Conservation (phyloP, 2,113 vertebrate species). For the Eulemur macaco region DNA sequence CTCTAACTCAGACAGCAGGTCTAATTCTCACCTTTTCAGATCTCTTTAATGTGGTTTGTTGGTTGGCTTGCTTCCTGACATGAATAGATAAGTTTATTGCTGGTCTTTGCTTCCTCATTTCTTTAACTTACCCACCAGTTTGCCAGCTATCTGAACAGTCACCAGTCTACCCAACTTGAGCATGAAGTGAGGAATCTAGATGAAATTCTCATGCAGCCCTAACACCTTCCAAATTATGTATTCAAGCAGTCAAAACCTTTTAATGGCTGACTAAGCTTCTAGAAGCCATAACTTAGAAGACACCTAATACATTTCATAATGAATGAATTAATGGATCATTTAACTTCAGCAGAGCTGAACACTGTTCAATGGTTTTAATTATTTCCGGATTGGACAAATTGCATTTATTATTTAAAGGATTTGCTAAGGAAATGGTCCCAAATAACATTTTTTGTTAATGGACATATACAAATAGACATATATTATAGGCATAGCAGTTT, state of each 20-base stretch:
- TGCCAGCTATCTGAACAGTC: not conserved
- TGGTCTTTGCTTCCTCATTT: not conserved
- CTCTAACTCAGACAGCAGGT: not conserved
- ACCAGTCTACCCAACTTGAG: not conserved
- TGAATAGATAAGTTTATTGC: not conserved
- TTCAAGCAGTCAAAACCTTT: not conserved
- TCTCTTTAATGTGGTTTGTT: not conserved
- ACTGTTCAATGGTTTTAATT: not conserved
- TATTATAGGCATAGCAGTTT: not conserved
- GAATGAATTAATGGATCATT: slow-evolving; percentile 20
- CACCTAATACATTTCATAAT: not conserved
- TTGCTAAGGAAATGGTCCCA: not conserved
- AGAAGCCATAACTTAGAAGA: slow-evolving; percentile 4
- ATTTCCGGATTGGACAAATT: not conserved
- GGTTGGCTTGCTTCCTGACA: not conserved
- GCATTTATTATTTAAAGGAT: not conserved
- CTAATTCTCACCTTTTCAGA: not conserved
- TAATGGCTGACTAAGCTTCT: not conserved
- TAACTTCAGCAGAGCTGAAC: not conserved
- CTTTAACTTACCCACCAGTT: not conserved
- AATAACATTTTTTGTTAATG: not conserved
- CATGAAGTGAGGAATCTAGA: not conserved
- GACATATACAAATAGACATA: not conserved
- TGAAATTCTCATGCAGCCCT: slow-evolving; percentile 9
- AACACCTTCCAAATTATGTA: not conserved